Conservation (phyloP, 2,888 invertebrate species). For the Tricholauxania praeusta region DNA sequence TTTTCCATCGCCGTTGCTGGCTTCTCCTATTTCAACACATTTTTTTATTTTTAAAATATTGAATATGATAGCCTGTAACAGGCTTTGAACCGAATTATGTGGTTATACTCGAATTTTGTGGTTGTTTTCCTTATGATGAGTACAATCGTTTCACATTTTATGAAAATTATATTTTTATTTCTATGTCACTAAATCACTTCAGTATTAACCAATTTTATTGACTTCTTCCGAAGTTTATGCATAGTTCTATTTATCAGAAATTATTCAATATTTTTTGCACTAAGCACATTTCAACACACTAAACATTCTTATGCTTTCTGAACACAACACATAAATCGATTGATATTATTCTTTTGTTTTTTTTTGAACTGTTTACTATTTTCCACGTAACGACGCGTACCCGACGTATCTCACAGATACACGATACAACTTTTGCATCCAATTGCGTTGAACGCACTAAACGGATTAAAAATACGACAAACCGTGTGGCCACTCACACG, state of each 20-base stretch:
- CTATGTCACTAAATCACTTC: neutral
- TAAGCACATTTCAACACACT: neutral
- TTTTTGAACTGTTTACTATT: too few relatives aligned
- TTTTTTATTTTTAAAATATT: too few relatives aligned
- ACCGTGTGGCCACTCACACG: constrained; percentile 34
- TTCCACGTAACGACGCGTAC: constrained; percentile 1
- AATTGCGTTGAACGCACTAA: constrained; percentile 67
- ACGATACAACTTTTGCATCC: constrained; percentile 62
- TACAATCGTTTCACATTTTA: too few relatives aligned
- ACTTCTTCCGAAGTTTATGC: neutral
- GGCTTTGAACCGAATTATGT: too few relatives aligned
- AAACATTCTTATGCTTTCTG: neutral
- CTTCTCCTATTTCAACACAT: too few relatives aligned
- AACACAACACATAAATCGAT: too few relatives aligned
- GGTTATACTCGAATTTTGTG: too few relatives aligned
- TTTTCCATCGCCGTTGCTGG: too few relatives aligned
- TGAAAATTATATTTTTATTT: neutral
- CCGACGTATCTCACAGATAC: constrained; percentile 28
- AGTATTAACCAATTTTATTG: neutral
- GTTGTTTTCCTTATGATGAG: too few relatives aligned
- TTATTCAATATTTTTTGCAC: neutral
- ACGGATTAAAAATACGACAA: constrained; percentile 40
- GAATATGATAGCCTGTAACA: too few relatives aligned
- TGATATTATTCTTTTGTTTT: too few relatives aligned
- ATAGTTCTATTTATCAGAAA: neutral